phyloP scores from a whole-genome alignment of 2,113 vertebrate genomes.

The Phyllostomus discolor region DNA sequence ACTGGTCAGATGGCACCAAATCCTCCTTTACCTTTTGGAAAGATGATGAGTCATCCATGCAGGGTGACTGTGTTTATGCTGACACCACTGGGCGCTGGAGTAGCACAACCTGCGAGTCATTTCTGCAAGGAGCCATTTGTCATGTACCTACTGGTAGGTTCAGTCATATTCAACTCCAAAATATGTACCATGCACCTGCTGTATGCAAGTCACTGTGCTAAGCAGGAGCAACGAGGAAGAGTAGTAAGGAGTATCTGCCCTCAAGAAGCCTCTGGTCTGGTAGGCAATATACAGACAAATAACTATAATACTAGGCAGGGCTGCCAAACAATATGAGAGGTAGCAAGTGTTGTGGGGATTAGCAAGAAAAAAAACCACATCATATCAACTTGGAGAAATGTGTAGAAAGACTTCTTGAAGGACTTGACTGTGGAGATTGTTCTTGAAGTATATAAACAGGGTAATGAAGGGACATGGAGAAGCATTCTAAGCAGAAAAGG shows the following conservation, averaged over 20 bases:
- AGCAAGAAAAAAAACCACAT: not conserved
- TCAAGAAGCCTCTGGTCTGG: not conserved
- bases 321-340: not conserved
- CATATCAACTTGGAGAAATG: not conserved
- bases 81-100: conserved; percentile 89
- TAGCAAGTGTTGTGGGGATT: not conserved
- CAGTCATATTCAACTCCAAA: not conserved
- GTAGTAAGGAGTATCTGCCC: not conserved
- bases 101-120: conserved; percentile 82
- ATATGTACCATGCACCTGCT: not conserved
- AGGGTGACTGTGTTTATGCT: conserved; percentile 90
- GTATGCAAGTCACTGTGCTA: not conserved
- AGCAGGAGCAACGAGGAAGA: not conserved
- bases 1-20: conserved; percentile 91
- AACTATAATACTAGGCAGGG: not conserved
- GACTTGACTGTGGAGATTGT: not conserved
- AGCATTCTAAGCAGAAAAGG: not conserved
- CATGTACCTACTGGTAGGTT: conserved; percentile 81
- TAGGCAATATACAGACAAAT: not conserved
- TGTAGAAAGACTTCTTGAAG: not conserved
- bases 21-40: conserved; percentile 90
- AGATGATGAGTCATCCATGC: conserved; percentile 79
- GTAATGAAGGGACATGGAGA: not conserved
- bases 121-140: conserved; percentile 89
- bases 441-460: not conserved